Percentiles rank a stretch among this genome's conserved stretches.
These are phyloP conservation scores for Natator depressus DNA, from an alignment of 2,113 vertebrate species.

Conservation along the genomic window DNA sequence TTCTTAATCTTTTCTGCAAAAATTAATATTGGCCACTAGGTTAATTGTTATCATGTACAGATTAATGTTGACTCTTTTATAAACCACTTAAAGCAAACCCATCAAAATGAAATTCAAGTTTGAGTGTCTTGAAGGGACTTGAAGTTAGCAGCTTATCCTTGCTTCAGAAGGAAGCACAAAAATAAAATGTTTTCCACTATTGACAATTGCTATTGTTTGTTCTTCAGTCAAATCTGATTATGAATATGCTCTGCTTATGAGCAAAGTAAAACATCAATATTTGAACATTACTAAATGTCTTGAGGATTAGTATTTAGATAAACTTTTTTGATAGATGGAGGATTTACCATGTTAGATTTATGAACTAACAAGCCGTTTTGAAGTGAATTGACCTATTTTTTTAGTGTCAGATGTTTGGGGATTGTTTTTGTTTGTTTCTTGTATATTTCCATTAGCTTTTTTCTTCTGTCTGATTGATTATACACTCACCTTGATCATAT, in stretches of 20 bases:
- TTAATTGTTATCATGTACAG: neutral
- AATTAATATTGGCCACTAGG: slow-evolving; percentile 21
- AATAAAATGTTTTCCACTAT: neutral
- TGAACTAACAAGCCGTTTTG: neutral
- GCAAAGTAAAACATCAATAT: neutral
- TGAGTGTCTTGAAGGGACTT: neutral
- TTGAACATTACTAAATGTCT: neutral
- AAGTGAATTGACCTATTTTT: neutral
- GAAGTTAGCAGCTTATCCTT: neutral
- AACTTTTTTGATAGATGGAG: neutral
- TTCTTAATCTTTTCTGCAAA: slow-evolving; percentile 11
- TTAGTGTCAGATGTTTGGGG: neutral
- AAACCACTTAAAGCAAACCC: neutral
- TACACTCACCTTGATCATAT: neutral
- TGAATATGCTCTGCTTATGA: neutral
- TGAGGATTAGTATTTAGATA: neutral
- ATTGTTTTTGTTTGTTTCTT: neutral
- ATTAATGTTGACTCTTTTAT: neutral
- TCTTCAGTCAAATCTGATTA: neutral
- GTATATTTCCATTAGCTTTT: neutral
- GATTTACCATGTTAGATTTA: neutral
- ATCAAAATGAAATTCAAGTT: neutral
- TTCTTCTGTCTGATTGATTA: neutral
- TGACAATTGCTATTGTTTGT: neutral
- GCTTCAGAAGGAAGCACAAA: neutral